Evolutionary conservation across 2,888 invertebrate species (phyloP).

Genomic region (Drosophila seclusa): DNA sequence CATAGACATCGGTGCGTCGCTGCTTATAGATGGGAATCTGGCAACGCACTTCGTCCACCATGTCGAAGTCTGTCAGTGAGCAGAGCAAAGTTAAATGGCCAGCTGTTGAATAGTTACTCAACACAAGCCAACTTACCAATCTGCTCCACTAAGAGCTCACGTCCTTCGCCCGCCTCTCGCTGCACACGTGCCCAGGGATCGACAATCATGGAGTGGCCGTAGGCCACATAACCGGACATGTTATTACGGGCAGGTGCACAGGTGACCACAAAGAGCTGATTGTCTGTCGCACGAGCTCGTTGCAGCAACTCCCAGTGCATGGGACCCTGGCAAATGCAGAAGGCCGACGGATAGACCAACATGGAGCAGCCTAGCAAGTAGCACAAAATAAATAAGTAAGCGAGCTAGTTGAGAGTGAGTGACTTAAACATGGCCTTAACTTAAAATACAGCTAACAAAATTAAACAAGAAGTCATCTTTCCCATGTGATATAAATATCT

Average conservation of each 20-base stretch:
- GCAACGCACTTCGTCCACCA: slow-evolving; percentile 90
- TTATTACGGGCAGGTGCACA: slow-evolving; percentile 93
- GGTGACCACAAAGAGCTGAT: slow-evolving; percentile 94
- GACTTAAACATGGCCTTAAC: not conserved
- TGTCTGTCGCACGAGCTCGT: slow-evolving; percentile 93
- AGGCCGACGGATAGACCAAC: slow-evolving; percentile 96
- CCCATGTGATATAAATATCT: not conserved
- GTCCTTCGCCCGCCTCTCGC: slow-evolving; percentile 88
- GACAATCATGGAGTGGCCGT: slow-evolving; percentile 94
- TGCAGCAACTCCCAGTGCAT: slow-evolving; percentile 95
- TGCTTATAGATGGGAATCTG: slow-evolving; percentile 93
- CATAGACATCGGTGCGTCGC: slow-evolving; percentile 91
- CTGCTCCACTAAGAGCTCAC: slow-evolving; percentile 90
- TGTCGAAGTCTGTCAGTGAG: slow-evolving; percentile 87
- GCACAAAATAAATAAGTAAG: not conserved
- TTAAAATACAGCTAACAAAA: not conserved
- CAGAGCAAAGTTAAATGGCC: not conserved
- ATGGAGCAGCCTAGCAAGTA: slow-evolving; percentile 90
- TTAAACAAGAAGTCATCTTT: not conserved
- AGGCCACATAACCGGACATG: slow-evolving; percentile 93
- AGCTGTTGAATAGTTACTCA: not conserved
- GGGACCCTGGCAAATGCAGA: slow-evolving; percentile 89
- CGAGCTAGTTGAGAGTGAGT: not conserved
- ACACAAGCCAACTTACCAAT: slow-evolving; percentile 87
- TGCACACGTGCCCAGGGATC: slow-evolving; percentile 92